Evolutionary conservation across 2,113 vertebrate species (phyloP).

Genomic region (Elephas maximus): DNA sequence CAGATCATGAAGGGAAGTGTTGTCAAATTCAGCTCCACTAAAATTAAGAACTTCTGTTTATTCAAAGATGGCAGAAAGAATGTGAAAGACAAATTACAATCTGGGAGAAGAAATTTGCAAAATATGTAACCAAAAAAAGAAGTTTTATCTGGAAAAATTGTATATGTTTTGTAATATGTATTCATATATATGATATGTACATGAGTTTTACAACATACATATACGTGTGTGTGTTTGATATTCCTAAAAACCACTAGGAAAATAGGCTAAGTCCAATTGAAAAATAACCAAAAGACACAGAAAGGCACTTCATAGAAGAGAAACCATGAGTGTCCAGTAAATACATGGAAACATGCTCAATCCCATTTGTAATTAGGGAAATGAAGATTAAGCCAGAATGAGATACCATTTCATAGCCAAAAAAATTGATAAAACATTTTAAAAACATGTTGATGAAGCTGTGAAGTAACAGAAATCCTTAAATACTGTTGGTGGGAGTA

Average conservation of each 20-base stretch:
- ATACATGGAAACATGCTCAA: neutral
- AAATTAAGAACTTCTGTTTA: conserved; percentile 40
- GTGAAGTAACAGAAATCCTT: neutral
- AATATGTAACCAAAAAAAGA: neutral
- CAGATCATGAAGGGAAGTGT: neutral
- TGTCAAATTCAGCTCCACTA: neutral
- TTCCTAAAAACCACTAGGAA: conserved; percentile 19
- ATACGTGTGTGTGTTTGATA: neutral
- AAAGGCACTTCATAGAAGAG: conserved; percentile 18
- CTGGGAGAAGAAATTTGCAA: neutral
- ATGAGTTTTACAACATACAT: neutral
- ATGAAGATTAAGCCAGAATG: neutral
- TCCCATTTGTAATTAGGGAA: conserved; percentile 28
- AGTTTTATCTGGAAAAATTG: neutral
- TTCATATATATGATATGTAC: neutral
- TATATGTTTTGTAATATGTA: neutral
- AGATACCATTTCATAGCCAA: neutral
- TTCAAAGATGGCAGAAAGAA: neutral
- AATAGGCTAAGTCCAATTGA: neutral
- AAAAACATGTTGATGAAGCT: neutral
- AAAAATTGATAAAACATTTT: neutral
- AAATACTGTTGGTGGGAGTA: neutral
- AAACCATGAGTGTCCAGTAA: neutral
- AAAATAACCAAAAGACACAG: neutral
- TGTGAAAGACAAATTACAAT: neutral